A percentile compares a stretch with the other conserved stretches of the same genome.
These are phyloP conservation scores for Amiota mariae DNA, from an alignment of 2,888 invertebrate species.

Conservation along the genomic window DNA sequence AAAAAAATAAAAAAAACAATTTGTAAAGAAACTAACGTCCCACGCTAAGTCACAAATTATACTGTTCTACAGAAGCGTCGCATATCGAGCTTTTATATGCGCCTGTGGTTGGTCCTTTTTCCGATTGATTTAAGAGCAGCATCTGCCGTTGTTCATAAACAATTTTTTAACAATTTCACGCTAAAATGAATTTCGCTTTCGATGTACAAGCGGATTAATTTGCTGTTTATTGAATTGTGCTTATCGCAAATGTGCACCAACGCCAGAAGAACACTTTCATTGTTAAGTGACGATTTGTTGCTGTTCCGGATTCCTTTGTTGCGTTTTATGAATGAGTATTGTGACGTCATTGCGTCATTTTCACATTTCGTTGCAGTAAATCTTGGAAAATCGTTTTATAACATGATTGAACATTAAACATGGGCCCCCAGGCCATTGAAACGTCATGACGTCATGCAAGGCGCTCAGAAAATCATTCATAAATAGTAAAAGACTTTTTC, in stretches of 20 bases:
- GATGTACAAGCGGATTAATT: conserved; percentile 43
- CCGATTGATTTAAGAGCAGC: neutral
- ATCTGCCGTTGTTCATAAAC: neutral
- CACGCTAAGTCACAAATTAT: no score
- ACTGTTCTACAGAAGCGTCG: neutral
- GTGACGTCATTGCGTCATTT: neutral
- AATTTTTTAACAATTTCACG: conserved; percentile 44
- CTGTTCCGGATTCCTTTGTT: no score
- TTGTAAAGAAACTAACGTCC: no score
- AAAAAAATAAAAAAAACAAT: no score
- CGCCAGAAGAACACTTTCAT: neutral
- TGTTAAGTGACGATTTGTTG: no score
- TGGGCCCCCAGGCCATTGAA: no score
- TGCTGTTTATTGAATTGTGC: conserved; percentile 53
- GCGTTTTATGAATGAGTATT: neutral
- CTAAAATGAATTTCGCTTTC: conserved; percentile 42
- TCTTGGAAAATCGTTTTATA: neutral
- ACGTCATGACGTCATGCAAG: neutral
- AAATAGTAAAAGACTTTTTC: neutral
- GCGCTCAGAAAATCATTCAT: conserved; percentile 13
- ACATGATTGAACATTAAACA: neutral
- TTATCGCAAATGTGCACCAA: conserved; percentile 62
- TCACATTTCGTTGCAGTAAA: neutral
- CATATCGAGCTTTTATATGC: conserved; percentile 17
- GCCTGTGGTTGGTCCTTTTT: neutral